Evolutionary conservation across 2,888 invertebrate species (phyloP), one percentile per base, ranked within the genome.

Genomic region (Beris chalybata): DNA sequence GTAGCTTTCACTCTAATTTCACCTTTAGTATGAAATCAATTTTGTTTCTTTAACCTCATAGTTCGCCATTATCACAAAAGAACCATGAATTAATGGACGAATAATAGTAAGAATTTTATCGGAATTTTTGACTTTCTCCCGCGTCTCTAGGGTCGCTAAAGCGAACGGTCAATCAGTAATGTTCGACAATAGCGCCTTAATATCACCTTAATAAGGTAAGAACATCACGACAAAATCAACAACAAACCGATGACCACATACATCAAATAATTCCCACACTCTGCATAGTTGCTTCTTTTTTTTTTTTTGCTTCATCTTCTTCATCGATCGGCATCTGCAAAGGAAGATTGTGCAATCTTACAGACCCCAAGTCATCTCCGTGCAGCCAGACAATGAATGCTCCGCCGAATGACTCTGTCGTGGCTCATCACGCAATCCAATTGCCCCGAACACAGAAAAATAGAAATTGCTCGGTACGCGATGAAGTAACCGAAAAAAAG

Each of bases 401-500:
- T 30, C 13, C 43, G 58, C 22, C 57, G 38, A 38, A 38, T 38
- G 38, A 38, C 38, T 38, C 38, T 61, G 66, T 69, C 63, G 64
- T 66, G 66, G 45, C 59, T 63, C 68, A 69, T 69, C 68, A 69
- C 68, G 66, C 68, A 69, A 69, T 64, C 56, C 64, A 69, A 69
- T 69, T 69, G 68, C 58, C 58, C 61, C 61, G 52, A 59, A 54
- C n/a, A 43, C n/a, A 43, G 30, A 55, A 29, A 64, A 55, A 64
- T 22, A 54, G 64, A 64, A 54, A 64, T 64, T 64, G 54, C 13
- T 54, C 6, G n/a, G 54, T 64, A 44, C 30, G 9, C 53, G 54
- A 64, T 64, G 64, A 64, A 43, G 54, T 38, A 64, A 64, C 45
- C 61, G 15, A 64, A 64, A 30, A n/a, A 22, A 64, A 54, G 54